Conservation (phyloP, 2,888 invertebrate genomes). For the Marasmarcha lunaedactyla region DNA sequence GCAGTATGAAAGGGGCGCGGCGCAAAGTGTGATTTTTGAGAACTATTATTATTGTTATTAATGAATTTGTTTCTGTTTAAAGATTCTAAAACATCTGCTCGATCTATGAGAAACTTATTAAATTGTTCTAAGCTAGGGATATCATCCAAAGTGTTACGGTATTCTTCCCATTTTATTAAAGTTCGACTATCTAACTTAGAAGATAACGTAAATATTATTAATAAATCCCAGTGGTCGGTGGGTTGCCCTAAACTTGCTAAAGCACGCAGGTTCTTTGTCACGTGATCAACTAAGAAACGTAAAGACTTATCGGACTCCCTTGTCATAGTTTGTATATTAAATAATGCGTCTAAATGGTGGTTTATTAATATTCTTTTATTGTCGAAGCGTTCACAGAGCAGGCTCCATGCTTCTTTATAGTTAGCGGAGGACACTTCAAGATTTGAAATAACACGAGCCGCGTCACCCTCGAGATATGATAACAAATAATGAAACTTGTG, state of each 20-base stretch:
- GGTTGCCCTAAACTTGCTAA: constrained; percentile 13
- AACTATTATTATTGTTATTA: too few relatives aligned
- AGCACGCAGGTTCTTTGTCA: constrained; percentile 16
- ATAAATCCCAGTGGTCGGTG: constrained; percentile 15
- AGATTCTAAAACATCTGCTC: constrained; percentile 14
- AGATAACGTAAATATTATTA: constrained; percentile 8
- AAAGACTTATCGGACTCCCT: constrained; percentile 12
- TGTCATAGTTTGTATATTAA: constrained; percentile 8
- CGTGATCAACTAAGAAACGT: constrained; percentile 15
- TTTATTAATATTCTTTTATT: constrained; percentile 13
- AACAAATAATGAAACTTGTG: constrained; percentile 13
- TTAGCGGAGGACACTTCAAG: constrained; percentile 12
- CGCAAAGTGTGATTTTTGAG: too few relatives aligned
- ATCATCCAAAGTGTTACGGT: constrained; percentile 5
- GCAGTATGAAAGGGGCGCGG: neutral
- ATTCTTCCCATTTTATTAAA: constrained; percentile 7
- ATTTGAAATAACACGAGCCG: constrained; percentile 11
- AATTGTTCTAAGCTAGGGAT: constrained; percentile 12
- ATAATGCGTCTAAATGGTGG: constrained; percentile 11
- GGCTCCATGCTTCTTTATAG: constrained; percentile 11
- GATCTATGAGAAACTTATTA: constrained; percentile 11
- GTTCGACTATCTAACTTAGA: constrained; percentile 13
- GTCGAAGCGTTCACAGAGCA: constrained; percentile 11
- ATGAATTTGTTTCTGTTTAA: constrained; percentile 6
- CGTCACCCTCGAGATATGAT: constrained; percentile 14